Conservation (phyloP, 2,797 vertebrate genomes). For the Tokudaia tokunoshimensis region DNA sequence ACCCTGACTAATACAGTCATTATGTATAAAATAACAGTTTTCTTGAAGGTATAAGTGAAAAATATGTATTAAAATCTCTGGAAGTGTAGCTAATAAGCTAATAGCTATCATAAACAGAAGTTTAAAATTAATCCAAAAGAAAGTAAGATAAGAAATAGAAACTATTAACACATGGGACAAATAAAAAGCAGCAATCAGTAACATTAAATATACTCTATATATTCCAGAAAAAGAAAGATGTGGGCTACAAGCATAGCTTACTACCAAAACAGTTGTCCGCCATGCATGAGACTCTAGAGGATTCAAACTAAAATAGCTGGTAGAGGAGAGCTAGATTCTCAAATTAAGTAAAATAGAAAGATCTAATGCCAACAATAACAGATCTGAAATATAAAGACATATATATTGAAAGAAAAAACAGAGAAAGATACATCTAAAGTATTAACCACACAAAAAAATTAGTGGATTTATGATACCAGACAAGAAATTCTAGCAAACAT, state of each 20-base stretch:
- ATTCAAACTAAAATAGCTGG: not conserved
- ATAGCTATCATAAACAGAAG: conserved; percentile 21
- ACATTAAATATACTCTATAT: conserved; percentile 42
- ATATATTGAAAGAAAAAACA: conserved; percentile 54
- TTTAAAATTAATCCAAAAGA: conserved; percentile 57
- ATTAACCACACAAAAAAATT: conserved; percentile 58
- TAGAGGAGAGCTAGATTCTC: not conserved
- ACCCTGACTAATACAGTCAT: not conserved
- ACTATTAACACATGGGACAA: conserved; percentile 1
- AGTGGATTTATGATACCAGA: conserved; percentile 19
- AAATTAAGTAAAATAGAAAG: conserved; percentile 24
- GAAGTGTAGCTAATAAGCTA: conserved; percentile 45
- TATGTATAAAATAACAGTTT: conserved; percentile 35
- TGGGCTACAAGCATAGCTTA: not conserved
- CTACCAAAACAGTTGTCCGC: not conserved
- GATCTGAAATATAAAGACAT: conserved; percentile 42
- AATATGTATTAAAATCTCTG: conserved; percentile 46
- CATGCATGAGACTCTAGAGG: not conserved
- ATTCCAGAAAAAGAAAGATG: not conserved
- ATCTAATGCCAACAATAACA: conserved; percentile 48
- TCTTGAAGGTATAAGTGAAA: conserved; percentile 40
- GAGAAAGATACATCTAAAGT: conserved; percentile 52
- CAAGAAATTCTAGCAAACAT: conserved; percentile 32
- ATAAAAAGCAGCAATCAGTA: conserved; percentile 63
- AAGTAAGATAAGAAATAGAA: conserved; percentile 49